Conservation (phyloP, 2,888 invertebrate species). For the Bimastos eiseni region DNA sequence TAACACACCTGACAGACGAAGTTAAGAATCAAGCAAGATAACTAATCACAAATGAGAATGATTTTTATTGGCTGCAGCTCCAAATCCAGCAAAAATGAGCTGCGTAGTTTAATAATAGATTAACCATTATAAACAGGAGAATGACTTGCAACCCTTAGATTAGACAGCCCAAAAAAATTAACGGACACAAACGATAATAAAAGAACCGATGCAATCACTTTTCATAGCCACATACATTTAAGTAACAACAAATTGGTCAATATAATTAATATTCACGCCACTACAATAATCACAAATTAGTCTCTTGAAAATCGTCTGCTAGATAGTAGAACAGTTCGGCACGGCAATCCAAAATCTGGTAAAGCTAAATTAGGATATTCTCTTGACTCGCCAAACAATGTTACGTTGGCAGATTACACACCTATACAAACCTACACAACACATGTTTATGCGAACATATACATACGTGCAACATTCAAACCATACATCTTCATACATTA, state of each 20-base stretch:
- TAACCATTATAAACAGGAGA: neutral
- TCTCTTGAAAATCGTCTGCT: neutral
- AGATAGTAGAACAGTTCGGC: neutral
- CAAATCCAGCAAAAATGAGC: neutral
- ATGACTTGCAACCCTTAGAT: neutral
- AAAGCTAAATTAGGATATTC: neutral
- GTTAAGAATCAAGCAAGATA: neutral
- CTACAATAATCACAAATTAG: conserved; percentile 9
- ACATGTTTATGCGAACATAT: neutral
- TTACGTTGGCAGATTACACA: neutral
- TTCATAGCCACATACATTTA: neutral
- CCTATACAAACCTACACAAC: neutral
- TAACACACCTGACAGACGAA: neutral
- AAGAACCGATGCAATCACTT: neutral
- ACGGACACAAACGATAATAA: neutral
- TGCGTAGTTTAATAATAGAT: neutral
- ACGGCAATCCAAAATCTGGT: neutral
- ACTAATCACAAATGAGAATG: neutral
- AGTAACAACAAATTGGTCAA: neutral
- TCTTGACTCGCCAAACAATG: neutral
- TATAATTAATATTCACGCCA: conserved; percentile 13
- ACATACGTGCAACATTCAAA: neutral
- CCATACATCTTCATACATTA: neutral
- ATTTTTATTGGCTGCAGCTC: neutral
- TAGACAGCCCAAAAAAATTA: neutral